These are phyloP conservation scores for Prochilodus magdalenae DNA, from an alignment of 2,113 vertebrate genomes.

Conservation along the genomic window DNA sequence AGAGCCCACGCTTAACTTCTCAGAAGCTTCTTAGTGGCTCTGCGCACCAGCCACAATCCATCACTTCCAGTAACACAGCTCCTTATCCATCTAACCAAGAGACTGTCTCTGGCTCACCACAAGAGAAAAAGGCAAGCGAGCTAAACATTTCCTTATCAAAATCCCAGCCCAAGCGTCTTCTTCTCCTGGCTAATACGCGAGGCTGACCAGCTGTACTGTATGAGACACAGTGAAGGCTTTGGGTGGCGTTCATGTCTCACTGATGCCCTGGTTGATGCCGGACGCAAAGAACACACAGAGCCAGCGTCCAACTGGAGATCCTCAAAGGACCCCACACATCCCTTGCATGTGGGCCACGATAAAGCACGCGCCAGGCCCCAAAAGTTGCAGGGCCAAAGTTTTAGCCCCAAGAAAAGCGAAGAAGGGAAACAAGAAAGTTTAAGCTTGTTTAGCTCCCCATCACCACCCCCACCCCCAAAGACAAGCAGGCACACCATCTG, in stretches of 20 bases:
- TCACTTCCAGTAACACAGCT: slow-evolving; percentile 59
- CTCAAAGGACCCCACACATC: slow-evolving; percentile 58
- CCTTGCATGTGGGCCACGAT: slow-evolving; percentile 71
- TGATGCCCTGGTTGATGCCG: slow-evolving; percentile 73
- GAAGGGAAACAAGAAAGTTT: slow-evolving; percentile 77
- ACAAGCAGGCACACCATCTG: slow-evolving; percentile 83
- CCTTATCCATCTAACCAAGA: slow-evolving; percentile 60
- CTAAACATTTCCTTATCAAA: slow-evolving; percentile 56
- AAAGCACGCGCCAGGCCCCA: slow-evolving; percentile 74
- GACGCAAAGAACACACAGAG: slow-evolving; percentile 59
- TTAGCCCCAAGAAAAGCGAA: slow-evolving; percentile 71
- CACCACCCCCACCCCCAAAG: slow-evolving; percentile 72
- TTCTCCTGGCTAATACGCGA: slow-evolving; percentile 44
- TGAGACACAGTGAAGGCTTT: slow-evolving; percentile 42
- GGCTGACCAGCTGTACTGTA: slow-evolving; percentile 51
- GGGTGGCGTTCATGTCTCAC: slow-evolving; percentile 57
- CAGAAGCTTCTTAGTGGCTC: slow-evolving; percentile 59
- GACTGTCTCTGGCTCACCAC: slow-evolving; percentile 43
- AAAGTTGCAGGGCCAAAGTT: slow-evolving; percentile 80
- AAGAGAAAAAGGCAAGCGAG: slow-evolving; percentile 29
- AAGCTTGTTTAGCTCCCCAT: slow-evolving; percentile 74
- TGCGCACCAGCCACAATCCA: slow-evolving; percentile 56
- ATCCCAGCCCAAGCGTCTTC: slow-evolving; percentile 43
- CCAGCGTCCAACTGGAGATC: slow-evolving; percentile 52
- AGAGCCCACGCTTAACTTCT: slow-evolving; percentile 63